Base-by-base conservation (phyloP, 2,797 vertebrate genomes). In the Dermochelys coriacea region DNA sequence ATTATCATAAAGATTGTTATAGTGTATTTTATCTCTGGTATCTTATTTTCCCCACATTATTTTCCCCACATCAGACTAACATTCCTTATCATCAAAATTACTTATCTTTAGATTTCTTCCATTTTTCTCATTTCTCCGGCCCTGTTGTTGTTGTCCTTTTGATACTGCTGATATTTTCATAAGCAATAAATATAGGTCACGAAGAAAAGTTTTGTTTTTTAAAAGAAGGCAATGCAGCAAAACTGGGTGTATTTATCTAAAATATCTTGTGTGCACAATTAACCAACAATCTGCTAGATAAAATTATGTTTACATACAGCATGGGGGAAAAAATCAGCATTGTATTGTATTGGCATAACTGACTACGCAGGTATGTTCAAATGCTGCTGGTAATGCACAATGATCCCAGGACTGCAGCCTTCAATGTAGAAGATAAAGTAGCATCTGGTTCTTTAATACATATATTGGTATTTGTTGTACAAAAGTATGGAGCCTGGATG, bases 1-100 rank as follows among this genome's bases (percentile, higher is more conserved):
- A 98, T 98, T 98, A 98, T 93, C 97, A 98, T 98, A 98, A 98
- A 97, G 95, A 96, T 92, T 94, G 94, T 97, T 96, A 98, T 96
- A 85, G 94, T 98, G 94, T 96, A 86, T 92, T 97, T 95, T 94
- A 92, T 96, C 91, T 97, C 93, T 84, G 77, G 82, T 93, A 97
- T 96, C 94, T 91, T 94, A 94, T 97, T 95, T 95, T 51, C 91
- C 80, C 86, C 75, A 86, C 75, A 92, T 94, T 94, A 94, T 97
- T 95, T 95, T 51, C 91, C 80, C 86, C 75, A 86, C 75, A 92
- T 94, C 92, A 86, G 86, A 87, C 64, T 84, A 95, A 82, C 87
- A 61, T 93, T 93, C 92, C 94, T 96, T 96, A 88, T 92, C 89
- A 93, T 96, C 82, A 77, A 84, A 96, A 96, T 81, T 86, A 54